Conservation (phyloP, 2,797 vertebrate genomes). For the Pangasius macronema region DNA sequence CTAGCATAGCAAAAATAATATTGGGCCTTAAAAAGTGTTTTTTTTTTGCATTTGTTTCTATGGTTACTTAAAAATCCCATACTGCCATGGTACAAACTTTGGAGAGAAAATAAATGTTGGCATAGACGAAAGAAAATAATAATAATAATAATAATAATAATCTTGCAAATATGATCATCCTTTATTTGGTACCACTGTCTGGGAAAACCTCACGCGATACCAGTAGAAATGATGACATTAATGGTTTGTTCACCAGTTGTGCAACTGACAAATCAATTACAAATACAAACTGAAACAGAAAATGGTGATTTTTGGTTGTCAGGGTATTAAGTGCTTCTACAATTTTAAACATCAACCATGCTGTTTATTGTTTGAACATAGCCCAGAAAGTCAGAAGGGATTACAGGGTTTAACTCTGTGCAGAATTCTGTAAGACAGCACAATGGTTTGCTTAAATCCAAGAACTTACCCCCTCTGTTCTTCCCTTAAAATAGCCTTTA, state of each 20-base stretch:
- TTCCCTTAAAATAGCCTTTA: slow-evolving; percentile 72
- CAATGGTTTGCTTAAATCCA: slow-evolving; percentile 53
- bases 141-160: background rate
- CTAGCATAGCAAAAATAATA: slow-evolving; percentile 53
- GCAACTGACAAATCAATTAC: slow-evolving; percentile 11
- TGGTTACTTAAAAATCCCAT: slow-evolving; percentile 65
- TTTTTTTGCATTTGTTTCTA: slow-evolving; percentile 64
- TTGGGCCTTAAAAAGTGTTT: slow-evolving; percentile 43
- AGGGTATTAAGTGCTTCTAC: background rate
- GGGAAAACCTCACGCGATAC: background rate
- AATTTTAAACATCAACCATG: background rate
- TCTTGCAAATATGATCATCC: background rate
- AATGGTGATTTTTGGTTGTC: background rate
- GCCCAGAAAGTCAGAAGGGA: slow-evolving; percentile 24
- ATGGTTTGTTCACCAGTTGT: background rate
- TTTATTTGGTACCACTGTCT: background rate
- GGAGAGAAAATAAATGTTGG: background rate
- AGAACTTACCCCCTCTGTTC: slow-evolving; percentile 55
- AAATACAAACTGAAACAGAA: slow-evolving; percentile 23
- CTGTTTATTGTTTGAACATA: slow-evolving; percentile 16
- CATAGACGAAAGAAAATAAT: background rate
- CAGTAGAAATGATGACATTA: background rate
- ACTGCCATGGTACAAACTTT: slow-evolving; percentile 29
- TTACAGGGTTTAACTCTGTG: slow-evolving; percentile 53
- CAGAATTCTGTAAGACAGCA: slow-evolving; percentile 48